Evolutionary conservation across 1,140 invertebrate species (phyloP).

Genomic region (Thaumatotibia leucotreta): DNA sequence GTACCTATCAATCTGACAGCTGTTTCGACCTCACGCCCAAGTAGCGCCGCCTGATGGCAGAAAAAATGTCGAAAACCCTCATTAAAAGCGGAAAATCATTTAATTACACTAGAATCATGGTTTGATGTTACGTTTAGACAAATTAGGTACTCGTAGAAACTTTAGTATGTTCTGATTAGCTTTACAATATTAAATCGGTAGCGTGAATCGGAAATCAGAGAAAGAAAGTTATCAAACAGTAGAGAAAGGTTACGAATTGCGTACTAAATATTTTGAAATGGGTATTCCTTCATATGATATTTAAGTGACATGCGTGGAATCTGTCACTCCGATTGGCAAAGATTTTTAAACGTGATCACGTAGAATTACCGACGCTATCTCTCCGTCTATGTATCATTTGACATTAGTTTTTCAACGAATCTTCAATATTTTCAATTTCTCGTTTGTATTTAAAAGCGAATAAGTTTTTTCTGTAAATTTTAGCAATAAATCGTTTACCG

Average conservation of each 20-base stretch:
- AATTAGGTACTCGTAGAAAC: not conserved
- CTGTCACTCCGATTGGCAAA: not conserved
- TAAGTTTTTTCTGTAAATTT: conserved; percentile 31
- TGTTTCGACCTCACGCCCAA: no score
- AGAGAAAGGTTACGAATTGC: no score
- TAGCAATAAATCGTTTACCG: conserved; percentile 41
- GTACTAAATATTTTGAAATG: no score
- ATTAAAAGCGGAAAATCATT: no score
- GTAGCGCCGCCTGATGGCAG: no score
- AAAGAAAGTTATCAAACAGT: no score
- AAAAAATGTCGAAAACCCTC: no score
- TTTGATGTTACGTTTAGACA: not conserved
- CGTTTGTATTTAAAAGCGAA: not conserved
- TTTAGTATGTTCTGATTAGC: not conserved
- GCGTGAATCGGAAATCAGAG: not conserved
- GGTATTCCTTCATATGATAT: no score
- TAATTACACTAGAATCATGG: not conserved
- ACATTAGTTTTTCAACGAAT: not conserved
- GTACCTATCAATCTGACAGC: no score
- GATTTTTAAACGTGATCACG: not conserved
- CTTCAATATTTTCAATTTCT: not conserved
- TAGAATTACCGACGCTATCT: not conserved
- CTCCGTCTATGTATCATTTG: not conserved
- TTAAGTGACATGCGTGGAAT: not conserved
- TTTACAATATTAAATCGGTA: not conserved